Base-by-base conservation (phyloP, 2,113 vertebrate species). In the Triplophysa siluroides region DNA sequence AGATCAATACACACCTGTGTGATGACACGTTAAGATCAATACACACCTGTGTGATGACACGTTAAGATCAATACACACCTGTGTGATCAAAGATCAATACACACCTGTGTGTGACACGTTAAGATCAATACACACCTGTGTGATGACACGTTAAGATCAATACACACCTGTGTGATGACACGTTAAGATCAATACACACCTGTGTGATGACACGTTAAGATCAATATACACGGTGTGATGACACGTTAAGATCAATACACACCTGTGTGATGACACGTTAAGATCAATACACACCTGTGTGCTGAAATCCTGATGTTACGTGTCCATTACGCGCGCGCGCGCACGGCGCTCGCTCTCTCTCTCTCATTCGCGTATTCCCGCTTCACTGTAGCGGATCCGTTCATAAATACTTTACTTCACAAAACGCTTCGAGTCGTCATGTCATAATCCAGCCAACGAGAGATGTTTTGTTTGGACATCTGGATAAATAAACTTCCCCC, bases 281-380 rank as follows among this genome's bases (percentile, higher is more conserved):
- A 14, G 50, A 52, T 52, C 3, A 52, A 52, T 52, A 58, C 54
- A 58, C 54, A 58, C 54, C 54, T 75, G 73, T 62, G 0, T 13
- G 23, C 13, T 63, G 58, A 63, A 21, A 63, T 63, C 21, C 58
- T 75, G 16, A 18, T 56, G 18, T 56, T 62, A 75, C 45, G 73
- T 75, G 58, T 75, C 56, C 72, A 75, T 75, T 47, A 75, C 56
- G 73, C 73, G 45, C 58, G 24, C 14, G 71, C 3, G 21, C 12
- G 41, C 43, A 45, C 43, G 12, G 43, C 41, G 7, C 41, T 11
- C 41, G 10, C 43, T 45, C 11, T 61, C 38, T 47, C 21, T 0
- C 72, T 9, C 41, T 26, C 58, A n/a, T 13, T 21, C 18, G 6
- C 58, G 16, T 47, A 24, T 62, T 62, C 26, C 56, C n/a, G 13